Conservation (phyloP, 2,113 vertebrate genomes). For the Stictonetta naevosa region DNA sequence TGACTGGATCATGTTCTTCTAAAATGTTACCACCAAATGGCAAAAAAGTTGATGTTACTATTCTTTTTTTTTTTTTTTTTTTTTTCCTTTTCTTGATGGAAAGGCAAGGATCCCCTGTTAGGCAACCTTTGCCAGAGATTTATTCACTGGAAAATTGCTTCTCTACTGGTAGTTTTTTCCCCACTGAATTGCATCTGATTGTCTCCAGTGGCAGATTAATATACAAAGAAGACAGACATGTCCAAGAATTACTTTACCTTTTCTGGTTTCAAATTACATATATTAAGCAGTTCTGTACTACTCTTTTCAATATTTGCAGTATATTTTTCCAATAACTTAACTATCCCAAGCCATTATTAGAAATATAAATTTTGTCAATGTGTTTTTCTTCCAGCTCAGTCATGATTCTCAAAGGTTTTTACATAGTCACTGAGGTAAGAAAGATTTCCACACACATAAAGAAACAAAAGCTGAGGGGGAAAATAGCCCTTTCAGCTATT, state of each 20-base stretch:
- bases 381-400: not conserved
- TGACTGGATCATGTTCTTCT: not conserved
- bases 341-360: not conserved
- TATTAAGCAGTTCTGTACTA: not conserved
- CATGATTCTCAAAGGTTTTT: not conserved
- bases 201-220: not conserved
- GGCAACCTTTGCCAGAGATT: conserved; percentile 19
- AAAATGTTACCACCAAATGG: not conserved
- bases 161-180: not conserved
- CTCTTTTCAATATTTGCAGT: not conserved
- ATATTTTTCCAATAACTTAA: not conserved
- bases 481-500: not conserved
- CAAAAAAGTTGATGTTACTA: not conserved
- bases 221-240: not conserved
- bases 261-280: conserved; percentile 1
- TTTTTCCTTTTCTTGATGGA: not conserved
- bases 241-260: not conserved
- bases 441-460: not conserved
- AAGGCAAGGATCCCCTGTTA: not conserved
- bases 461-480: not conserved
- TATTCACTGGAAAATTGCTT: conserved; percentile 51
- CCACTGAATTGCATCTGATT: not conserved
- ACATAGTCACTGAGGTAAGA: not conserved
- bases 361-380: not conserved
- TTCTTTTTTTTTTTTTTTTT: not conserved